Conservation (phyloP, 2,888 invertebrate genomes). For the Xanthia togata region DNA sequence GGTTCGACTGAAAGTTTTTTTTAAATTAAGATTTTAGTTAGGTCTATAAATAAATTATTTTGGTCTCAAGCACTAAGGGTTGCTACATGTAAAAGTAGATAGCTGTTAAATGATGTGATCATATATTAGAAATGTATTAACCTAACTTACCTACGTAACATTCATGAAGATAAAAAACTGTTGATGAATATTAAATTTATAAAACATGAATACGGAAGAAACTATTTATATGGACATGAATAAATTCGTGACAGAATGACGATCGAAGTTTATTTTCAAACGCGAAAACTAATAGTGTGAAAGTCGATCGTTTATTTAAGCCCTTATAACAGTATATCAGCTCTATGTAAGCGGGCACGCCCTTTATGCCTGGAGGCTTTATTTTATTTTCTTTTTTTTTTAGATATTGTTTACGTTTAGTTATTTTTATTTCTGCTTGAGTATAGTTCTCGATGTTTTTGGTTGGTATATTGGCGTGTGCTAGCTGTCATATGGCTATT, state of each 20-base stretch:
- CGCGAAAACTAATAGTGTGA: conserved; percentile 6
- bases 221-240: background rate
- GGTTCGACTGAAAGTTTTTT: background rate
- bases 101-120: background rate
- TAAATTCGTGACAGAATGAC: background rate
- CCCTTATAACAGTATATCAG: background rate
- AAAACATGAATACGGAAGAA: conserved; percentile 3
- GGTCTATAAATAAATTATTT: background rate
- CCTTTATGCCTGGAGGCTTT: too few species aligned
- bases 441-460: too few species aligned
- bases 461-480: too few species aligned
- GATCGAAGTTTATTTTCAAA: conserved; percentile 1
- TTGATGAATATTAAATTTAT: conserved; percentile 15
- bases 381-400: too few species aligned
- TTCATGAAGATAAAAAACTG: background rate
- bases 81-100: background rate
- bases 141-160: background rate
- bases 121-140: background rate
- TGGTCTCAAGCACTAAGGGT: background rate
- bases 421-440: too few species aligned
- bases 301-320: background rate
- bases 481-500: too few species aligned
- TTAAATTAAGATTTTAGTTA: background rate
- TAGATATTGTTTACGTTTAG: too few species aligned
- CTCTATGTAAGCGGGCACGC: too few species aligned